These are phyloP conservation scores for Arrhopalites spinosus DNA, from an alignment of 2,888 invertebrate species.

Conservation along the genomic window DNA sequence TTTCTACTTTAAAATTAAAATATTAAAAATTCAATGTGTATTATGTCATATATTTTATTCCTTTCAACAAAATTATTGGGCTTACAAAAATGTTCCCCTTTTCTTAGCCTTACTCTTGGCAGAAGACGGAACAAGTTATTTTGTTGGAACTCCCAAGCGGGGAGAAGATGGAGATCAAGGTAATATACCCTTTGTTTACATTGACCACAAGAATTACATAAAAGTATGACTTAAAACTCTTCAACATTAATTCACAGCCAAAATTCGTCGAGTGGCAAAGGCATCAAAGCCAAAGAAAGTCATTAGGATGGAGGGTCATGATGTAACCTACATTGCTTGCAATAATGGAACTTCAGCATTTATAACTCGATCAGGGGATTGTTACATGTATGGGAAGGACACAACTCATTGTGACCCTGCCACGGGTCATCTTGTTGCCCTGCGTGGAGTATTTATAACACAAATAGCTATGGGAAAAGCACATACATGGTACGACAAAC, in stretches of 20 bases:
- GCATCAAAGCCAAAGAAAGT: conserved; percentile 91
- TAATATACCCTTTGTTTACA: too few species aligned
- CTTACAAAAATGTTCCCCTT: too few species aligned
- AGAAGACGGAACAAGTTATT: conserved; percentile 89
- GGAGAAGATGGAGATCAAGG: conserved; percentile 92
- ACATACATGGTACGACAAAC: too few species aligned
- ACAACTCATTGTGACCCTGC: conserved; percentile 78
- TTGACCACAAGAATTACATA: not conserved
- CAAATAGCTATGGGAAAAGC: conserved; percentile 92
- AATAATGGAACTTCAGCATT: conserved; percentile 94
- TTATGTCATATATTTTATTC: too few species aligned
- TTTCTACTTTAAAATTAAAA: too few species aligned
- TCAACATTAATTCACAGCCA: conserved; percentile 57
- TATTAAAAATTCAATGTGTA: too few species aligned
- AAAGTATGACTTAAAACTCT: not conserved
- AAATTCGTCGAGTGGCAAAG: conserved; percentile 81
- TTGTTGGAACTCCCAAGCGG: conserved; percentile 82
- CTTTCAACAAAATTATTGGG: too few species aligned
- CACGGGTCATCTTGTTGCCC: conserved; percentile 71
- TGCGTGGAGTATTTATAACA: conserved; percentile 72
- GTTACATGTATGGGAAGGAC: conserved; percentile 95
- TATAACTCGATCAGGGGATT: conserved; percentile 84
- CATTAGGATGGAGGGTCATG: conserved; percentile 83
- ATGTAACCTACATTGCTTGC: conserved; percentile 82
- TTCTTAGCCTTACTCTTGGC: conserved; percentile 74